phyloP scores from a whole-genome alignment of 2,888 invertebrate species.

The Hirtodrosophila histrioides region DNA sequence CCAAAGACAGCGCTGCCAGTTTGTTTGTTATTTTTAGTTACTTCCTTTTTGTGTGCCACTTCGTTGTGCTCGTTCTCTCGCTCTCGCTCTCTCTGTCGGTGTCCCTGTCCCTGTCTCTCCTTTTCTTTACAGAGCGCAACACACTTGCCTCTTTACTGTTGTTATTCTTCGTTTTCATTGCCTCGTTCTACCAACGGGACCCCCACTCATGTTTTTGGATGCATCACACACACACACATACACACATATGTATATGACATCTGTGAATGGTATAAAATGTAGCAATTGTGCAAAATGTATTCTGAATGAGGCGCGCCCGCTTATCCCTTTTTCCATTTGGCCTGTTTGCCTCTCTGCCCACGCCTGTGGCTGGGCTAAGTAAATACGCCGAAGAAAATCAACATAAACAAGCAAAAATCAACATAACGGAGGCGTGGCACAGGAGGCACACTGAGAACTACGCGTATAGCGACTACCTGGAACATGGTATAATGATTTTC shows the following conservation, averaged over 20 bases:
- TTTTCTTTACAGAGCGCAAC: conserved; percentile 17
- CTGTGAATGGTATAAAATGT: conserved; percentile 21
- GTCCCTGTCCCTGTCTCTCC: conserved; percentile 25
- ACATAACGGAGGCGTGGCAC: conserved; percentile 33
- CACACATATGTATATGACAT: conserved; percentile 1
- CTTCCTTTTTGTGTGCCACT: conserved; percentile 72
- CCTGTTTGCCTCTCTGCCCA: conserved; percentile 14
- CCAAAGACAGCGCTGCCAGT: conserved; percentile 55
- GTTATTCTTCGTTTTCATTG: conserved; percentile 17
- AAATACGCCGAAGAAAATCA: conserved; percentile 21
- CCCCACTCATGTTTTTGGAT: conserved; percentile 23
- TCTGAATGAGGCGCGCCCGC: conserved; percentile 5
- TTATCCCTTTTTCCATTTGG: not conserved
- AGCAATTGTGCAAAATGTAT: conserved; percentile 7
- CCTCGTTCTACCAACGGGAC: conserved; percentile 27
- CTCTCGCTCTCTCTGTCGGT: no score
- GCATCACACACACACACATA: not conserved
- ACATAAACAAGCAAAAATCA: conserved; percentile 31
- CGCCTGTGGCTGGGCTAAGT: conserved; percentile 10
- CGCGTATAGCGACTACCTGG: conserved; percentile 34
- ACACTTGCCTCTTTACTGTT: conserved; percentile 20
- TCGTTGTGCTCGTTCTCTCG: conserved; percentile 40
- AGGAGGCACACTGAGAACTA: conserved; percentile 21
- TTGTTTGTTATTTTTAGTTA: conserved; percentile 77
- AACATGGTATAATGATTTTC: not conserved